Evolutionary conservation across 2,888 invertebrate species (phyloP), one percentile per base, ranked within the genome.

Genomic region (Caenorhabditis japonica): DNA sequence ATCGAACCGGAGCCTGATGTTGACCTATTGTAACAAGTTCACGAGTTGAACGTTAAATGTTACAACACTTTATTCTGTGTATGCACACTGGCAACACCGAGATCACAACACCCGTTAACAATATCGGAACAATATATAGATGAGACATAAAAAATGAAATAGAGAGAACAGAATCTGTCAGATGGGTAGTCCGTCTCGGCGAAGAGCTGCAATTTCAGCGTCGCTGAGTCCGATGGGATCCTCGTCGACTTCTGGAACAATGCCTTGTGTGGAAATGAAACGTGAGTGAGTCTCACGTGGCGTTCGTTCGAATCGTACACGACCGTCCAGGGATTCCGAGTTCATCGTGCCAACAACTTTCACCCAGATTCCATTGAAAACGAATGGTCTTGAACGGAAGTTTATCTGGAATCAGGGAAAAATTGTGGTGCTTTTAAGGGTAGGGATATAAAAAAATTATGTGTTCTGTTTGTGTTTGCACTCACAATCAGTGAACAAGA

Each of bases 361-460:
- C 7, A 76, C 76, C 76, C 76, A 73, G 21, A 72, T 60, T 25
- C 72, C 72, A 43, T 66, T 76, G 69, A 76, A 76, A 13, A 76
- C 51, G 41, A 76, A 60, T 2, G 72, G 70, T 2, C 59, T 30
- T 5, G 72, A 69, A 2, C 72, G 72, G 44, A 76, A 76, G n/a
- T 36, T 56, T 13, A 70, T 51, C 49, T 69, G 49, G n/a, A 64
- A 64, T 15, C n/a, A n/a, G n/a, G n/a, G n/a, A n/a, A n/a, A n/a
- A n/a, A n/a, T n/a, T n/a, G n/a, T n/a, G n/a, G n/a, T n/a, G n/a
- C n/a, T n/a, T n/a, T n/a, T n/a, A n/a, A n/a, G n/a, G n/a, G n/a
- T n/a, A n/a, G n/a, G n/a, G n/a, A n/a, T n/a, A n/a, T n/a, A n/a
- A n/a, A n/a, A n/a, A n/a, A n/a, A n/a, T n/a, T n/a, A n/a, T n/a